Evolutionary conservation across 2,797 vertebrate genomes (phyloP).

Genomic region (Coracias cyanogaster): DNA sequence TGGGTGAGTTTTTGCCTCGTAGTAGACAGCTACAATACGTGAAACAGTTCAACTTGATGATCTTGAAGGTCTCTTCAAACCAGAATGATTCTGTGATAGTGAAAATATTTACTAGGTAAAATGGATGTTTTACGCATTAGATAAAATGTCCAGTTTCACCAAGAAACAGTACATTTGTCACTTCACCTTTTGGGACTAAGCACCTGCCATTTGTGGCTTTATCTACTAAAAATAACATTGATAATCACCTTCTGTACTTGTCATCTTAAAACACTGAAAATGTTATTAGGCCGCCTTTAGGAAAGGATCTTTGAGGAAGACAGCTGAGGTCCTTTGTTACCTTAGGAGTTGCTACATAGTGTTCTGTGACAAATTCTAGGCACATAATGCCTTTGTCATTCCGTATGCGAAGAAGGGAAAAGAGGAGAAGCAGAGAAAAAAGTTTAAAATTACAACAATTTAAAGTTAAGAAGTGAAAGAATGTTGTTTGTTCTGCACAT

Average conservation of each 20-base stretch:
- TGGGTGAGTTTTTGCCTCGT: not conserved
- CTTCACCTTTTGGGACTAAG: not conserved
- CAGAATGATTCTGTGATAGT: too few relatives aligned
- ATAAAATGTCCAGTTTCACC: not conserved
- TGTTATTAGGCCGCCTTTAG: not conserved
- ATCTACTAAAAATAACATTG: not conserved
- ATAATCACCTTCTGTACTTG: not conserved
- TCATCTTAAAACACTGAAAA: not conserved
- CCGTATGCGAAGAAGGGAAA: not conserved
- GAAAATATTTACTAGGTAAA: not conserved
- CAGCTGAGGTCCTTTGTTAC: not conserved
- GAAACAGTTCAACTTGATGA: too few relatives aligned
- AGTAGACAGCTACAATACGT: not conserved
- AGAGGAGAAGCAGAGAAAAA: not conserved
- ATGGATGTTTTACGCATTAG: not conserved
- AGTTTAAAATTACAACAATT: not conserved
- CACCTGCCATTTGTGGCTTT: not conserved
- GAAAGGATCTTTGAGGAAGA: not conserved
- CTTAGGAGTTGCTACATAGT: not conserved
- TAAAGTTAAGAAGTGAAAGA: not conserved
- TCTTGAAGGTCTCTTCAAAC: too few relatives aligned
- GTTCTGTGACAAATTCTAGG: not conserved
- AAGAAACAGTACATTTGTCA: not conserved
- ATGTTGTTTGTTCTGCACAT: not conserved
- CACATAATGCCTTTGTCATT: not conserved